Base-by-base conservation (phyloP, 1,140 invertebrate species). In the Mizuhopecten yessoensis region DNA sequence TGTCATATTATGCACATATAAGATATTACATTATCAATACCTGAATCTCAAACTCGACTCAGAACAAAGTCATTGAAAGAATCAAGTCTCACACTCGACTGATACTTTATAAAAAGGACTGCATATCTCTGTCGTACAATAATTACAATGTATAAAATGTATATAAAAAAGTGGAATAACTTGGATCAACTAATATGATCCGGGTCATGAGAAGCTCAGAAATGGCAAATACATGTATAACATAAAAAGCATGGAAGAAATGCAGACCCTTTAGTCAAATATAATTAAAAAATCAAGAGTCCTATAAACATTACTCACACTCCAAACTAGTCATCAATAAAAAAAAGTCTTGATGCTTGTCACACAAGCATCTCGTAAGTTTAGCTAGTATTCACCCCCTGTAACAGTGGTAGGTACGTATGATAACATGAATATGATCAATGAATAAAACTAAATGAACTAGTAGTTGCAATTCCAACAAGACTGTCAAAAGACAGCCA, bases 71-170 rank as follows among this genome's bases (percentile, higher is more conserved):
- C 17, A 75, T 75, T 75, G 57, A n/a, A 75, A 75, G 57, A 75
- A 75, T 75, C 57, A 75, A 75, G 57, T 75, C 57, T 29, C 9
- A 75, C n/a, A 75, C 57, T 75, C 57, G 57, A 75, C 57, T 75
- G 57, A 75, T 29, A n/a, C 57, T 75, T 75, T 29, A 29, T 17
- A 23, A 29, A 75, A 75, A 75, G 57, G 57, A n/a, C 57, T 75
- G 57, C 57, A 75, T 75, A 29, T 75, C 57, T 75, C n/a, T 29
- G 57, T 75, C 57, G 29, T 29, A 75, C 57, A 75, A 75, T 75
- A 75, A 75, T 75, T 75, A 75, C 57, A 75, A 75, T 75, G n/a
- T 75, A 75, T 75, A 75, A 75, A 75, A 75, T 75, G 57, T 75
- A 75, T 75, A 75, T 75, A 75, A 75, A 75, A n/a, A 75, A 75